Base-by-base conservation (phyloP, 2,113 vertebrate species). In the Cichladusa arquata region DNA sequence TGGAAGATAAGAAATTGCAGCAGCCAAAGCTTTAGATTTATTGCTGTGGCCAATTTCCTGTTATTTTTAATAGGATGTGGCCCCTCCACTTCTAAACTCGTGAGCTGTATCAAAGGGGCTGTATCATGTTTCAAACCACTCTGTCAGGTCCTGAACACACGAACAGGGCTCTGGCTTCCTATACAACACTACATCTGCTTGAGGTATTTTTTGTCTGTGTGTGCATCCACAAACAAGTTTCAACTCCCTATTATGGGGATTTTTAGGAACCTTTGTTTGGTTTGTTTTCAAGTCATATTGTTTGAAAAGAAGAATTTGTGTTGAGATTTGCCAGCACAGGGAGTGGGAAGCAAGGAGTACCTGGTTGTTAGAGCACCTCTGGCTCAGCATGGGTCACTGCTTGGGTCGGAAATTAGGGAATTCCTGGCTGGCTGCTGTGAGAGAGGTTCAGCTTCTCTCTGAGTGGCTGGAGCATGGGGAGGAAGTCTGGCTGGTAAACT, bases 41-140 rank as follows among this genome's bases (percentile, higher is more conserved):
- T 96, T 94, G 71, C 93, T 70, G 28, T 48, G 88, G 61, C 71
- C 47, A 70, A 79, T 95, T 97, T 97, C 97, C 95, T 95, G 78
- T 95, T 91, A 88, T 96, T 95, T 96, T 96, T 93, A 95, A 95
- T 97, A 73, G 96, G 96, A 93, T 93, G 78, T 1, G 4, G 57
- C 60, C 72, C 44, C 57, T 93, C 45, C 31, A 58, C 80, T 90
- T 96, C 61, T 92, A 79, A 95, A 78, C 91, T 74, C 18, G 24
- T 61, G 95, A 96, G 65, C 80, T 92, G 57, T 91, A 80, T 94
- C 93, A 84, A 65, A 92, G 86, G 72, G 79, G 8, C 58, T 47
- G 48, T 42, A 79, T 94, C 78, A 0, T n/a, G 73, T 97, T 96
- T 95, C 96, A 91, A 48, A 65, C 56, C 24, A 10, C 29, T 28